phyloP scores from a whole-genome alignment of 1,140 invertebrate genomes.

The Dendroctonus valens region DNA sequence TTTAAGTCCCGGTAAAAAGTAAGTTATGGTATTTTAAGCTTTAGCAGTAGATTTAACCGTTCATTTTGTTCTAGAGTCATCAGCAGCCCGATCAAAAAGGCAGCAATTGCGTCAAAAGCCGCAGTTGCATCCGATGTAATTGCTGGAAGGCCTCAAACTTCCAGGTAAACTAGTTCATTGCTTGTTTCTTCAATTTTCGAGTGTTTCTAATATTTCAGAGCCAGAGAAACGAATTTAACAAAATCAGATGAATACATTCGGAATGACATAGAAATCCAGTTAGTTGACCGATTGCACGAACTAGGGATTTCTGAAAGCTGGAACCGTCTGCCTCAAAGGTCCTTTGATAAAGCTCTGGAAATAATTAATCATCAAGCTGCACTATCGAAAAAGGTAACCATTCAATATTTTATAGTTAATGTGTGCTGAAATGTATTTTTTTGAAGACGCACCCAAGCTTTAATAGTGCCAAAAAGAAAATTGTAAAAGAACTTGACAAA shows the following conservation, averaged over 20 bases:
- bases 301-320: conserved; percentile 45
- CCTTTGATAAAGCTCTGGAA: conserved; percentile 42
- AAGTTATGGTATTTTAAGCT: too few relatives aligned
- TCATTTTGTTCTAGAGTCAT: too few relatives aligned
- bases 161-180: conserved; percentile 3
- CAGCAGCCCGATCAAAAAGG: too few relatives aligned
- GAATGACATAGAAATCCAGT: conserved; percentile 36
- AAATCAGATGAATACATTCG: neutral
- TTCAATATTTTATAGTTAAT: neutral
- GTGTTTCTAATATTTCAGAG: neutral
- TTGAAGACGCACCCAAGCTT: conserved; percentile 33
- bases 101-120: too few relatives aligned
- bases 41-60: too few relatives aligned
- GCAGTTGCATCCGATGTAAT: neutral
- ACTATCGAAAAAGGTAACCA: conserved; percentile 41
- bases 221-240: neutral
- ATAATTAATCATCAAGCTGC: conserved; percentile 45
- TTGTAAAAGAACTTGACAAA: conserved; percentile 15
- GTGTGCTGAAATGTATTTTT: neutral
- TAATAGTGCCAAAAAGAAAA: conserved; percentile 29
- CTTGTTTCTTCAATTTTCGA: neutral
- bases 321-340: conserved; percentile 43
- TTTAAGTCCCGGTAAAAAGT: too few relatives aligned
- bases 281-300: conserved; percentile 39
- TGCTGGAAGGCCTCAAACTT: neutral